Percentiles rank a stretch among this genome's conserved stretches.
These are phyloP conservation scores for Aspidoscelis tigris DNA, from an alignment of 2,113 vertebrate genomes.

Conservation along the genomic window DNA sequence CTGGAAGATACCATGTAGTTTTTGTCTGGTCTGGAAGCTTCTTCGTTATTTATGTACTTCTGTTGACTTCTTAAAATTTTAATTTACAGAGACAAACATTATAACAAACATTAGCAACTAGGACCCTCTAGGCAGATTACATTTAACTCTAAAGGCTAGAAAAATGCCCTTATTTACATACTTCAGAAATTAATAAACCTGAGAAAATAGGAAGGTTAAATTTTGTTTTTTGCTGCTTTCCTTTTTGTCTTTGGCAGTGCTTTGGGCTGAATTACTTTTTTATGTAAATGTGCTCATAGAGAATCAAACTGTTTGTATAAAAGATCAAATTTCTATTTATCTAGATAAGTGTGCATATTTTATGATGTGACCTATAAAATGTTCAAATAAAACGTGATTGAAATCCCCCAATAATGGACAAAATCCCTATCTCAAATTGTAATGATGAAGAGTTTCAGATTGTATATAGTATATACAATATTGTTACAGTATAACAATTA, in stretches of 20 bases:
- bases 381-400: neutral
- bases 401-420: neutral
- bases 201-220: neutral
- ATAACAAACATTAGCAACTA: too few species aligned
- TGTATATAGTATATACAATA: too few species aligned
- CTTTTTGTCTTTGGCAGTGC: conserved; percentile 6
- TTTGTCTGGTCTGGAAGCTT: neutral
- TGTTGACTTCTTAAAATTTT: too few species aligned
- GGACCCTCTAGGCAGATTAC: too few species aligned
- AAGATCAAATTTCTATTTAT: neutral
- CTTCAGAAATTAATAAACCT: neutral
- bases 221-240: neutral
- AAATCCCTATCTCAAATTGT: neutral
- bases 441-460: fast-evolving
- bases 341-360: neutral
- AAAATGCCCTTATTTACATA: conserved; percentile 7
- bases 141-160: too few species aligned
- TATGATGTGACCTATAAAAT: neutral
- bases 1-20: neutral
- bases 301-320: conserved; percentile 3
- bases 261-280: conserved; percentile 5
- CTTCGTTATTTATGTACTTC: conserved; percentile 1
- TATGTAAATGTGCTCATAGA: neutral
- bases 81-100: too few species aligned
- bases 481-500: too few species aligned